Evolutionary conservation across 2,113 vertebrate genomes (phyloP).

Genomic region (Ophthalmolycus amberensis): DNA sequence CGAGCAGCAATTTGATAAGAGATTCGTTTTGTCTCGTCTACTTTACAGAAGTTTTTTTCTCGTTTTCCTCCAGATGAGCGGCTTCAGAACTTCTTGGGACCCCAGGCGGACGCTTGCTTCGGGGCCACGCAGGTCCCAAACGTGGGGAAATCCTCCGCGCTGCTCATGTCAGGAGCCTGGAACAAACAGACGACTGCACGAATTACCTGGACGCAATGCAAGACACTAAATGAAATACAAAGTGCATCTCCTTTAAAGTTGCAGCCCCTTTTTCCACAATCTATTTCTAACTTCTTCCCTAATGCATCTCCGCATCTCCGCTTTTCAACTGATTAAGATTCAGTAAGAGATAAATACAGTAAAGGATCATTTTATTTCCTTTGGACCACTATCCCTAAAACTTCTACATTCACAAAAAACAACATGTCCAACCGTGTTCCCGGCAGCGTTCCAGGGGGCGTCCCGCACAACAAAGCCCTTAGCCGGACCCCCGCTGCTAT

Average conservation of each 20-base stretch:
- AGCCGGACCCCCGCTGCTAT: constrained; percentile 75
- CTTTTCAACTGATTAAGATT: not conserved
- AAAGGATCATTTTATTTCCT: not conserved
- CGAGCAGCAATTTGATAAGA: constrained; percentile 73
- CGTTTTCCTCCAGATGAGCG: constrained; percentile 2
- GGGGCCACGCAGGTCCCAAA: constrained; percentile 84
- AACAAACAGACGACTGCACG: not conserved
- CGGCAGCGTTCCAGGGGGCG: constrained; percentile 86
- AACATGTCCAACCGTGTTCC: constrained; percentile 80
- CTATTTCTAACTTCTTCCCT: not conserved
- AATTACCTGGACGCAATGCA: not conserved
- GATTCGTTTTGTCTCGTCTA: constrained; percentile 53
- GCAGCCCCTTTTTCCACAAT: not conserved
- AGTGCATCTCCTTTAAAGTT: not conserved
- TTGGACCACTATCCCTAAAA: not conserved
- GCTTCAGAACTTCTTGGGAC: constrained; percentile 87
- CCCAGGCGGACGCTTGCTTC: constrained; percentile 86
- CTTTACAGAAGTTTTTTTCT: constrained; percentile 43
- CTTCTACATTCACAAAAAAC: not conserved
- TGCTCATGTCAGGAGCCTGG: constrained; percentile 88
- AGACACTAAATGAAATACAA: not conserved
- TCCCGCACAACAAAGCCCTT: constrained; percentile 88
- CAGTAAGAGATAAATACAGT: too few relatives aligned
- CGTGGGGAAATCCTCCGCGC: constrained; percentile 87
- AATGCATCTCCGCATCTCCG: not conserved